Evolutionary conservation across 2,888 invertebrate species (phyloP), one percentile per base, ranked within the genome.

Genomic region (Lithosia quadra): DNA sequence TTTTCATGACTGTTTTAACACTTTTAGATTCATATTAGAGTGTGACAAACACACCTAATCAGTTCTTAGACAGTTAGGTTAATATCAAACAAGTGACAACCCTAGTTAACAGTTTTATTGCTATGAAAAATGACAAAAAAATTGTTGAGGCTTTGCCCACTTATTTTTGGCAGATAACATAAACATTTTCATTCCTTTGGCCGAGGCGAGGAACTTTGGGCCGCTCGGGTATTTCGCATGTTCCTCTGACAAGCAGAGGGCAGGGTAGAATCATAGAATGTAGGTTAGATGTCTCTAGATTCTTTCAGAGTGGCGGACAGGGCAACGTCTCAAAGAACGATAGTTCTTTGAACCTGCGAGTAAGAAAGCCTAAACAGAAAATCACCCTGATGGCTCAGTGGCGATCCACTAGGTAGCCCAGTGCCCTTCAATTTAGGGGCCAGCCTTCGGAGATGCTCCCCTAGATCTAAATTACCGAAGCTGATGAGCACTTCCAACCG

Each of bases 101-200:
- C 43, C 18, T 43, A 43, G n/a, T 49, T n/a, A 5, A 43, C 18
- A 0, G 1, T 43, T 43, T n/a, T 49, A n/a, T n/a, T n/a, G 49
- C n/a, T 49, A n/a, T n/a, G 18, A 9, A 49, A 49, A 49, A 49
- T 49, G 18, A 49, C 18, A n/a, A n/a, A 49, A 49, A 49, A 49
- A 49, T 18, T 43, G 43, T 43, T 53, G 43, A 24, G 63, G 28
- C 28, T 28, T 33, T 28, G n/a, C 33, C 28, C 18, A 58, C 24
- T 28, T 49, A 49, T 49, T 49, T 49, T n/a, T 49, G 49, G 49
- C 49, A n/a, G n/a, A 49, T 49, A n/a, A 49, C 49, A 43, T 18
- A 49, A n/a, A 49, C 2, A 43, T 49, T 49, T 49, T 49, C 18
- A 18, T 43, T 18, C 43, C 18, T 5, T 57, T 55, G 55, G 55